A percentile compares a stretch with the other conserved stretches of the same genome.
Conservation (phyloP, 30 jellyfish, hydroid and myxozoan genomes). For the Hydra vulgaris region DNA sequence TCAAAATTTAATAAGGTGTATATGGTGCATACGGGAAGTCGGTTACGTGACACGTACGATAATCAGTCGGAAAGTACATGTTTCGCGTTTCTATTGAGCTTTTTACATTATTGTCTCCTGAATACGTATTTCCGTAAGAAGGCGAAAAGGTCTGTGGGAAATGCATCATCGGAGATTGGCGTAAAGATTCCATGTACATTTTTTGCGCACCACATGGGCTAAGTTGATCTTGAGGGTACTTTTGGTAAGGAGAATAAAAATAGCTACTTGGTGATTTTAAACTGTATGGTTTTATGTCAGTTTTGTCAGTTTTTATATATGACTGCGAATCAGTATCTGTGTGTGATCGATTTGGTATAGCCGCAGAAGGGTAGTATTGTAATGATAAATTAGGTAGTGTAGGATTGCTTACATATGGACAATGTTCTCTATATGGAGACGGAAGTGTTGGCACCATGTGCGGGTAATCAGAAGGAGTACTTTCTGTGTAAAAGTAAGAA, state of each 20-base stretch:
- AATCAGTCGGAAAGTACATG: background rate
- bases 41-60: background rate
- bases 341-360: background rate
- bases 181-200: background rate
- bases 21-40: background rate
- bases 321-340: background rate
- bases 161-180: background rate
- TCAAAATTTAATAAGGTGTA: background rate
- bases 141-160: background rate
- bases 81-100: background rate
- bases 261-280: background rate
- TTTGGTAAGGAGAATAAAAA: background rate
- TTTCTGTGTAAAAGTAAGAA: background rate
- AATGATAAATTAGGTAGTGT: background rate
- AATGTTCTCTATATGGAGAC: background rate
- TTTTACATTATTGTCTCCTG: background rate
- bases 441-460: background rate
- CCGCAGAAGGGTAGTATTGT: background rate
- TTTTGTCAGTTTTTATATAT: background rate
- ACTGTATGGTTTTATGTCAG: background rate
- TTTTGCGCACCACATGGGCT: background rate
- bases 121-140: background rate
- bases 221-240: background rate
- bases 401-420: background rate
- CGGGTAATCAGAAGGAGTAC: background rate